Percentiles rank a stretch among this genome's conserved stretches.
These are phyloP conservation scores for Sorex fumeus DNA, from an alignment of 2,113 vertebrate species.

Conservation along the genomic window DNA sequence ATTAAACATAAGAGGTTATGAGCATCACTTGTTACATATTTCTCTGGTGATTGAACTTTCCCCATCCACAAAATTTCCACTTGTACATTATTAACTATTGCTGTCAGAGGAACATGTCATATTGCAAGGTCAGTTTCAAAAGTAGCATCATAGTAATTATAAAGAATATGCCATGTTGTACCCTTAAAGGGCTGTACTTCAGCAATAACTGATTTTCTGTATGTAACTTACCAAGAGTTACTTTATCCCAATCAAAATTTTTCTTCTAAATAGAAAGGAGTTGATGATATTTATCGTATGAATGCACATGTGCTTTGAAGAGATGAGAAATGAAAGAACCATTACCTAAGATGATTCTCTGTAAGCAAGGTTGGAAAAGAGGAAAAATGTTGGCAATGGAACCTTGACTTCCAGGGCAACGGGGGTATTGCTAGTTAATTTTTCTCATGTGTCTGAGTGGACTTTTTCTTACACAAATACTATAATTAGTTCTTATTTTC, in stretches of 20 bases:
- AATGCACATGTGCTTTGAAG: conserved; percentile 67
- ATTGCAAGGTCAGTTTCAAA: conserved; percentile 44
- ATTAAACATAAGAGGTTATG: not conserved
- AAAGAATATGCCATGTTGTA: not conserved
- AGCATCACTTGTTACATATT: not conserved
- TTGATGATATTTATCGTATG: not conserved
- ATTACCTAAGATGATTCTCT: conserved; percentile 64
- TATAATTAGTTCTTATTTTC: conserved; percentile 53
- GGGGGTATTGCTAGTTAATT: not conserved
- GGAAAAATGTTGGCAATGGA: conserved; percentile 39
- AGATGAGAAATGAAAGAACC: conserved; percentile 42
- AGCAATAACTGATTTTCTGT: conserved; percentile 47
- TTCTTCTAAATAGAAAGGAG: conserved; percentile 32
- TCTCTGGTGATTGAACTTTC: conserved; percentile 47
- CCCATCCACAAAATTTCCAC: not conserved
- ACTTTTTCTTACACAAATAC: not conserved
- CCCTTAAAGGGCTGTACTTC: conserved; percentile 47
- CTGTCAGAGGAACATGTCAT: conserved; percentile 5
- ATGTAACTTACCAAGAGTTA: conserved; percentile 34
- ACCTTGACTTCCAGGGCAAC: conserved; percentile 2
- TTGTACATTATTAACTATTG: conserved; percentile 10
- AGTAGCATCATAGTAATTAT: conserved; percentile 23
- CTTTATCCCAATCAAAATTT: conserved; percentile 39
- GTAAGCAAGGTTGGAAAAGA: conserved; percentile 81
- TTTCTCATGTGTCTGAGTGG: not conserved